Evolutionary conservation across 2,113 vertebrate species (phyloP).

Genomic region (Periophthalmus modestus): DNA sequence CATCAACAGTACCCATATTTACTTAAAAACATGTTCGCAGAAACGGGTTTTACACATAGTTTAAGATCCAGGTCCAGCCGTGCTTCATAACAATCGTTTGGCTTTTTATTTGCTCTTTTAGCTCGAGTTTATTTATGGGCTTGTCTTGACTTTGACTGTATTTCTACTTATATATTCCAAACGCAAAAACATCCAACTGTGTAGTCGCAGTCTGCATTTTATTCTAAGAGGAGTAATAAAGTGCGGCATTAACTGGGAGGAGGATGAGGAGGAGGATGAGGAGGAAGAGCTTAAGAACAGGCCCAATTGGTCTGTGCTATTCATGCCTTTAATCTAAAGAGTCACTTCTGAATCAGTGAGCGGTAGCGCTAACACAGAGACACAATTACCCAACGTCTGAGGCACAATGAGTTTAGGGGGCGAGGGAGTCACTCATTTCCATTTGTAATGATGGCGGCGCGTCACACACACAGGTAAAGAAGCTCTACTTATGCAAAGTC

Average conservation of each 20-base stretch:
- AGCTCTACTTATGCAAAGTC: conserved; percentile 66
- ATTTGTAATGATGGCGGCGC: conserved; percentile 68
- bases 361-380: conserved; percentile 38
- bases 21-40: neutral
- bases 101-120: neutral
- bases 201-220: neutral
- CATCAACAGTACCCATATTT: neutral
- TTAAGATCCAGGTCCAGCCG: neutral
- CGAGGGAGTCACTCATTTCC: conserved; percentile 65
- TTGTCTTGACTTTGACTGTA: neutral
- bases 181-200: neutral
- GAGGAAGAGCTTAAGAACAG: conserved; percentile 39
- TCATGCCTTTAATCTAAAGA: conserved; percentile 47
- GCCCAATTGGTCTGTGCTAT: conserved; percentile 19
- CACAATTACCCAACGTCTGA: conserved; percentile 70
- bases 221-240: conserved; percentile 21
- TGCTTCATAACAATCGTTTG: neutral
- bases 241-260: conserved; percentile 29
- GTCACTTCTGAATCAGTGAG: conserved; percentile 53
- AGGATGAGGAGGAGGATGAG: conserved; percentile 10
- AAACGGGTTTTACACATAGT: neutral
- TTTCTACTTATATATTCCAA: neutral
- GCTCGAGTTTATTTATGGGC: neutral
- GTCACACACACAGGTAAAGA: conserved; percentile 49
- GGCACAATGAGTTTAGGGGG: conserved; percentile 71